These are phyloP conservation scores for Epinephelus lanceolatus DNA, from an alignment of 2,113 vertebrate species.

Conservation along the genomic window DNA sequence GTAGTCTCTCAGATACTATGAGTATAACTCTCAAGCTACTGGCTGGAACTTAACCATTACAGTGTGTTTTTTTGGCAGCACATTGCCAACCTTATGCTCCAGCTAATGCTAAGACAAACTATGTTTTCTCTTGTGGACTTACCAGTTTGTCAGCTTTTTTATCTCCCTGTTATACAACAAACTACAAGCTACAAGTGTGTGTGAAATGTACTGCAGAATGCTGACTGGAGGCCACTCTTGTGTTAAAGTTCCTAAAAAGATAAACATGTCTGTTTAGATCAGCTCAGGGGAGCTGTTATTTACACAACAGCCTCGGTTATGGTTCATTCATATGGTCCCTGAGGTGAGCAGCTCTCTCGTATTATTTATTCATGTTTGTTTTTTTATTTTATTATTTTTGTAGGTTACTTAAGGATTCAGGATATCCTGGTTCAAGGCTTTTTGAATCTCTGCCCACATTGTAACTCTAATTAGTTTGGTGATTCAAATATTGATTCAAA, in stretches of 20 bases:
- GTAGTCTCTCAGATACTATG: neutral
- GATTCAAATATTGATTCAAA: neutral
- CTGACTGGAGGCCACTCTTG: neutral
- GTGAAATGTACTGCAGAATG: neutral
- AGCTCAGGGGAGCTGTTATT: conserved; percentile 2
- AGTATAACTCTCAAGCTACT: neutral
- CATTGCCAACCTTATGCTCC: neutral
- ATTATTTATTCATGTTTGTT: neutral
- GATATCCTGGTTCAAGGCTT: conserved; percentile 22
- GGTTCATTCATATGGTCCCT: neutral
- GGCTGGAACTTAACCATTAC: neutral
- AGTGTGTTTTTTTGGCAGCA: neutral
- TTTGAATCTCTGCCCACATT: neutral
- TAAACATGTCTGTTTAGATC: neutral
- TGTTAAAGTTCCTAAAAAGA: neutral
- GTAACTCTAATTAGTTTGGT: neutral
- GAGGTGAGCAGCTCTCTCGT: neutral
- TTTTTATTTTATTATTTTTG: neutral
- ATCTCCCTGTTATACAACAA: neutral
- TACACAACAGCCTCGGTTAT: conserved; percentile 11
- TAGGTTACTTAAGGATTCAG: neutral
- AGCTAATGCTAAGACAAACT: neutral
- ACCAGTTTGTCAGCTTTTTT: conserved; percentile 32
- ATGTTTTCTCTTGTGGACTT: neutral
- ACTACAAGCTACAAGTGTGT: neutral